Evolutionary conservation across 2,113 vertebrate species (phyloP), one percentile per base, ranked within the genome.

Genomic region (Pungitius pungitius): DNA sequence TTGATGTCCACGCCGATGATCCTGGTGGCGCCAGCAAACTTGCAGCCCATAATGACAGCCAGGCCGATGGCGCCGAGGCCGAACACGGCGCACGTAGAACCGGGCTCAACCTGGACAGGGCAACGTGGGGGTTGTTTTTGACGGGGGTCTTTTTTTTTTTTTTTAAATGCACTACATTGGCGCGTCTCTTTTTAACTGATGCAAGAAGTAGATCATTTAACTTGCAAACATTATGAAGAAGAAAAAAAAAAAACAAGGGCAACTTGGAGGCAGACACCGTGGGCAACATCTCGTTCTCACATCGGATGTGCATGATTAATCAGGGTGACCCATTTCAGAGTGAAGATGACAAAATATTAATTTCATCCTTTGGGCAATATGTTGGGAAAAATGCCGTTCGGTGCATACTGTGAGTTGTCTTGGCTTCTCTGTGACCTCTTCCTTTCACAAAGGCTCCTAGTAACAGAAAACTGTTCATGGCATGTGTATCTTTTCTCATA

Each of bases 1-100:
- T 97, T 97, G 90, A 96, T 91, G 69, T 99, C 97, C 30, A 98
- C 37, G 0, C 85, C 96, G 42, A 99, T 97, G 91, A 99, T 98
- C 75, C 95, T 93, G 70, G 95, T 93, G 49, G 96, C 97, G 43
- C 96, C 96, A 0, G 95, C 95, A 0, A 2, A 89, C 84, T 96
- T 95, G 87, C 96, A 99, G 65, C 96, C 96, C 30, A 98, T 98
- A 45, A 97, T 1, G 6, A 88, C 93, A 0, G 96, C 96, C 51
- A 99, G 90, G 8, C 96, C 96, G 0, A 98, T 95, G 6, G 96
- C 95, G 54, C 97, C 96, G 0, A 98, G 88, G 65, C 97, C 96
- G 0, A 99, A 98, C 11, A 99, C 4, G 0, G 95, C 97, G 20
- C 97, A 98, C 0, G 92, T 94, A n/a, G 97, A 96, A 20, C 96